These are phyloP conservation scores for Pristionchus mayeri DNA, from an alignment of 2,888 invertebrate genomes.

Conservation along the genomic window DNA sequence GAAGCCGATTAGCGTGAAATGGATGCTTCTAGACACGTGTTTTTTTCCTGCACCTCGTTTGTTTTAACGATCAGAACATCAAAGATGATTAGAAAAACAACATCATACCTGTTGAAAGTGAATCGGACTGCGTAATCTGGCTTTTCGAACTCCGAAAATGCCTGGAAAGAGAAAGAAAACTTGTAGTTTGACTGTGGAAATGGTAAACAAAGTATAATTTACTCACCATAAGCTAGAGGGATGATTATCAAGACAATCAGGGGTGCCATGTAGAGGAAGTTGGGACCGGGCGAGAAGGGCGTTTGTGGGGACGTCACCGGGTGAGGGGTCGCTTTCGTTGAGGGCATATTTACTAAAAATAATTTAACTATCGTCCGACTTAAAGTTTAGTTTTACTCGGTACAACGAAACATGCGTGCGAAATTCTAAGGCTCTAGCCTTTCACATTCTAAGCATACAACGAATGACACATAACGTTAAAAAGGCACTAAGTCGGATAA, in stretches of 20 bases:
- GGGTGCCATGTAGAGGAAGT: slow-evolving; percentile 57
- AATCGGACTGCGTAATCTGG: slow-evolving; percentile 46
- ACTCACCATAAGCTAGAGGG: slow-evolving; percentile 54
- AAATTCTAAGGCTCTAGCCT: too few species aligned
- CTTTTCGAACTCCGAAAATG: slow-evolving; percentile 45
- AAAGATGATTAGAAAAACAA: not conserved
- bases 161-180: not conserved
- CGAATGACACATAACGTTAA: too few species aligned
- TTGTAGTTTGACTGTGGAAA: too few species aligned
- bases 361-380: too few species aligned
- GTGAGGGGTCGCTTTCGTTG: not conserved
- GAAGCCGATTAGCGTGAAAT: too few species aligned
- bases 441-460: too few species aligned
- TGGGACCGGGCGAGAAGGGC: slow-evolving; percentile 31
- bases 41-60: too few species aligned
- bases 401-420: too few species aligned
- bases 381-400: too few species aligned
- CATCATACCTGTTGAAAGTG: slow-evolving; percentile 46
- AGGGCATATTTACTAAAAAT: not conserved
- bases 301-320: not conserved
- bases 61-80: too few species aligned
- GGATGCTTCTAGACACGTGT: too few species aligned
- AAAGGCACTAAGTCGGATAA: too few species aligned
- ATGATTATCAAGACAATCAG: slow-evolving; percentile 56
- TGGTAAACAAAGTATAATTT: not conserved